Evolutionary conservation across 2,797 vertebrate species (phyloP).

Genomic region (Oreortyx pictus): DNA sequence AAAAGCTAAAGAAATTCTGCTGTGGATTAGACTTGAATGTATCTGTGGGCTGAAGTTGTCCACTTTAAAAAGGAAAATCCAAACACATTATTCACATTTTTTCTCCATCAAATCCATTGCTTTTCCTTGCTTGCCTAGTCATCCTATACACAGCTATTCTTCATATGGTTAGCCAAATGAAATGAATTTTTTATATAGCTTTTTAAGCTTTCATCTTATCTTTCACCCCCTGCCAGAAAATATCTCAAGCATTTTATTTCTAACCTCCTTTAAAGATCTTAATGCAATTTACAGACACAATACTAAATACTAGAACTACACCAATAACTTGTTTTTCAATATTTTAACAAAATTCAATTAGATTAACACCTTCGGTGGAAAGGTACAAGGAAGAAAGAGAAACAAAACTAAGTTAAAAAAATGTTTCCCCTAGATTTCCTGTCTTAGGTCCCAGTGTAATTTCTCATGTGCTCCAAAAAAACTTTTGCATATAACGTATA

Average conservation of each 20-base stretch:
- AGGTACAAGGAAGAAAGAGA: neutral
- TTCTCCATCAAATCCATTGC: slow-evolving; percentile 64
- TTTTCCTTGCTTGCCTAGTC: slow-evolving; percentile 49
- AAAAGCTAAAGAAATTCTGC: neutral
- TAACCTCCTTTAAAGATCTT: neutral
- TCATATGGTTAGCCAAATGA: slow-evolving; percentile 52
- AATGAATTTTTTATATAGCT: slow-evolving; percentile 63
- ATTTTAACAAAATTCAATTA: neutral
- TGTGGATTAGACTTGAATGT: neutral
- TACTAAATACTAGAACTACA: neutral
- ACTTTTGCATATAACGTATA: neutral
- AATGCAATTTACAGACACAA: neutral
- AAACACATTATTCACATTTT: slow-evolving; percentile 65
- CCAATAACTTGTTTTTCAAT: neutral
- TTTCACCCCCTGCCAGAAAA: neutral
- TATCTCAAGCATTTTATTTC: slow-evolving; percentile 16
- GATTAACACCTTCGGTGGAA: neutral
- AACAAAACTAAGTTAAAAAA: neutral
- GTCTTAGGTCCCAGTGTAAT: neutral
- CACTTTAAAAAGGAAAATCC: slow-evolving; percentile 50
- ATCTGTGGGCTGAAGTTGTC: neutral
- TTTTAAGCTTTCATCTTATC: slow-evolving; percentile 18
- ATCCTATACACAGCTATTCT: slow-evolving; percentile 12
- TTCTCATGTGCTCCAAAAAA: neutral
- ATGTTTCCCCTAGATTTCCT: neutral